Conservation (phyloP, 2,113 vertebrate species). For the Verasper variegatus region DNA sequence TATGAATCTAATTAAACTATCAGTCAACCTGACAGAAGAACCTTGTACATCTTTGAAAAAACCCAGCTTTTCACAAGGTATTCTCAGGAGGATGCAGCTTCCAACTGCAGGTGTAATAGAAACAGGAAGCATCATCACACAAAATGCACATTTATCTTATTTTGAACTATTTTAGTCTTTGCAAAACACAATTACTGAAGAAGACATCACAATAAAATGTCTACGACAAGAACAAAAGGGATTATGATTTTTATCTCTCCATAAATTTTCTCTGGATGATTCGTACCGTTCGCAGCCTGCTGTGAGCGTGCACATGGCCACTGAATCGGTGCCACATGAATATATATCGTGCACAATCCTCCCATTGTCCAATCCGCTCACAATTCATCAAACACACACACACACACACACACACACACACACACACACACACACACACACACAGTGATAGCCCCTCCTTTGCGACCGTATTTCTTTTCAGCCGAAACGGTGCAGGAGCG, state of each 20-base stretch:
- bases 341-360: constrained; percentile 77
- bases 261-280: constrained; percentile 9
- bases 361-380: constrained; percentile 68
- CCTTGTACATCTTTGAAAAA: neutral
- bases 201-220: neutral
- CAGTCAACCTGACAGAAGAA: constrained; percentile 14
- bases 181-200: neutral
- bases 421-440: constrained; percentile 33
- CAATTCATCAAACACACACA: constrained; percentile 53
- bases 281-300: constrained; percentile 37
- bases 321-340: constrained; percentile 72
- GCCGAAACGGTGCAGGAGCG: constrained; percentile 52
- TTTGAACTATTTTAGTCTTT: neutral
- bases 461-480: constrained; percentile 80
- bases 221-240: neutral
- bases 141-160: neutral
- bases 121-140: constrained; percentile 11
- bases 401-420: constrained; percentile 32
- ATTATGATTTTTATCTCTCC: neutral
- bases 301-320: constrained; percentile 52
- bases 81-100: constrained; percentile 22
- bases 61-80: constrained; percentile 5
- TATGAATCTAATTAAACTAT: constrained; percentile 51
- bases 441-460: constrained; percentile 53
- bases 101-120: constrained; percentile 36